phyloP scores from a whole-genome alignment of 92 coral and sea anemone genomes.

The Meandrina meandrites region DNA sequence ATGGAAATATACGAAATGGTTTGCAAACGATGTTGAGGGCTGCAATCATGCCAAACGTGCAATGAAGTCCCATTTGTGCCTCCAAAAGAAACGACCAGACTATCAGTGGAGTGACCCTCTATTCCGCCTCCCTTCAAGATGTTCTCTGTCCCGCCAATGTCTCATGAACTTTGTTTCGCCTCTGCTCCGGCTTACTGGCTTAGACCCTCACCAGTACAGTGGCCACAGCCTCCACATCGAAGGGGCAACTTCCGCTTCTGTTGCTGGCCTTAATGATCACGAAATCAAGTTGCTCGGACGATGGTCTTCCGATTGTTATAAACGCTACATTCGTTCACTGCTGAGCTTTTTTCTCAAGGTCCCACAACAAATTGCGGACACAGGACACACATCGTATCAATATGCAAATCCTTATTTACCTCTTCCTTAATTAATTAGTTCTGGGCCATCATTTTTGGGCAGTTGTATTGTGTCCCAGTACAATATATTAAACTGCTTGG shows the following conservation, averaged over 20 bases:
- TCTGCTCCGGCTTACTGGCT: slow-evolving; percentile 25
- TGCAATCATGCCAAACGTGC: too few species aligned
- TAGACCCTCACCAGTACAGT: too few species aligned
- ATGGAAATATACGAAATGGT: too few species aligned
- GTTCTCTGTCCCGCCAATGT: slow-evolving; percentile 1
- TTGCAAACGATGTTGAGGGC: too few species aligned
- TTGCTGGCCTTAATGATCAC: slow-evolving; percentile 40
- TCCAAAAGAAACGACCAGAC: slow-evolving; percentile 12
- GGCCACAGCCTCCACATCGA: slow-evolving; percentile 38
- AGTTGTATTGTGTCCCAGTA: too few species aligned
- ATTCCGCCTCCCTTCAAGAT: slow-evolving; percentile 19
- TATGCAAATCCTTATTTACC: too few species aligned
- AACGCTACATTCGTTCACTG: slow-evolving; percentile 45
- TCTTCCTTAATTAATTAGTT: too few species aligned
- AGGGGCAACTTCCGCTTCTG: slow-evolving; percentile 45
- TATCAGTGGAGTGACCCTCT: slow-evolving; percentile 22
- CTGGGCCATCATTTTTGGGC: too few species aligned
- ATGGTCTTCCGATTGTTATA: slow-evolving; percentile 52
- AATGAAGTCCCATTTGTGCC: background rate
- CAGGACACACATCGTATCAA: too few species aligned
- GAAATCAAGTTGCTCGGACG: slow-evolving; percentile 41
- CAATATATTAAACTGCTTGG: too few species aligned
- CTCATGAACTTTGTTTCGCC: slow-evolving; percentile 9
- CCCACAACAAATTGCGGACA: too few species aligned
- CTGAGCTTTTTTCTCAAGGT: slow-evolving; percentile 27